Evolutionary conservation across 1,140 invertebrate species (phyloP).

Genomic region (Zaprionus taronus): DNA sequence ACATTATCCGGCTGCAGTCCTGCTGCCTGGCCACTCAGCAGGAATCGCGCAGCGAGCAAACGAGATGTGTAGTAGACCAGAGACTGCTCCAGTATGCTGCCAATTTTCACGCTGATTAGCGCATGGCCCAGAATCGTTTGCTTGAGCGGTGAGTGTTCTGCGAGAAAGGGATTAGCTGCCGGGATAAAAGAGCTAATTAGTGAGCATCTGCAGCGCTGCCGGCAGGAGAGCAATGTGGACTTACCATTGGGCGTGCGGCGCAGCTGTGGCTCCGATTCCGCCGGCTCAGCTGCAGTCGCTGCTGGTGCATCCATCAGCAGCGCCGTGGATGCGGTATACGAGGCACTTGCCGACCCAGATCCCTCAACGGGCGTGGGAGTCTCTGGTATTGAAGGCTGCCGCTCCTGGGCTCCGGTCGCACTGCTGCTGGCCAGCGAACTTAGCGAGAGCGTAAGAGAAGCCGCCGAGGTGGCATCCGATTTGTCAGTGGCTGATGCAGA

Average conservation of each 20-base stretch:
- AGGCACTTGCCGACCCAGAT: slow-evolving; percentile 61
- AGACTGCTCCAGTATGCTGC: slow-evolving; percentile 76
- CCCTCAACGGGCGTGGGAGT: slow-evolving; percentile 68
- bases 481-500: slow-evolving; percentile 55
- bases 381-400: slow-evolving; percentile 61
- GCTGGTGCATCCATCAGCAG: slow-evolving; percentile 65
- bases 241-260: slow-evolving; percentile 71
- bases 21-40: slow-evolving; percentile 87
- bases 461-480: slow-evolving; percentile 66
- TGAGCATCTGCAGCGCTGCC: slow-evolving; percentile 9
- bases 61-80: slow-evolving; percentile 75
- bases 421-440: slow-evolving; percentile 72
- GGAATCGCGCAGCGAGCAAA: slow-evolving; percentile 85
- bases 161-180: slow-evolving; percentile 77
- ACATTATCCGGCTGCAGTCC: slow-evolving; percentile 87
- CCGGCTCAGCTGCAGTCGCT: slow-evolving; percentile 3
- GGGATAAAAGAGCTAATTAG: slow-evolving; percentile 61
- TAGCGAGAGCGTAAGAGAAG: slow-evolving; percentile 73
- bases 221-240: slow-evolving; percentile 9
- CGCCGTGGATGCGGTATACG: slow-evolving; percentile 73
- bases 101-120: slow-evolving; percentile 73
- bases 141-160: slow-evolving; percentile 60
- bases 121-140: slow-evolving; percentile 57
- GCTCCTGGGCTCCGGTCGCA: slow-evolving; percentile 44
- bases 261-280: slow-evolving; percentile 44